Conservation (phyloP, 2,888 invertebrate genomes). For the Seira sanloemensis region DNA sequence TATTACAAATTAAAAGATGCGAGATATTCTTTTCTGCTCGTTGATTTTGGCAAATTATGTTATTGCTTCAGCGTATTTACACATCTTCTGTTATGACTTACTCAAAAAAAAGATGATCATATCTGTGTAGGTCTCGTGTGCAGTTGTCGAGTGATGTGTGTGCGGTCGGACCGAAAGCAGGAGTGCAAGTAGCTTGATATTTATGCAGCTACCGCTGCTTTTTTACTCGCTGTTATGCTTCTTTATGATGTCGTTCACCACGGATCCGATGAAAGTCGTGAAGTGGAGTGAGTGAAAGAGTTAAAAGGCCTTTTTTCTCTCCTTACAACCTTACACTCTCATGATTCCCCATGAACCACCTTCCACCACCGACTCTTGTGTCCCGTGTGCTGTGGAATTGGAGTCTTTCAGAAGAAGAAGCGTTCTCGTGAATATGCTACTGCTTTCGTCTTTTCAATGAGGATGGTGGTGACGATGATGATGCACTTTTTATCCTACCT, state of each 20-base stretch:
- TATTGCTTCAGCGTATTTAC: too few relatives aligned
- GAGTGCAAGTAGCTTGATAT: conserved; percentile 32
- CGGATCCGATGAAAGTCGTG: conserved; percentile 66
- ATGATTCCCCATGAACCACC: conserved; percentile 35
- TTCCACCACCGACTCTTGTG: background rate
- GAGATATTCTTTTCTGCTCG: too few relatives aligned
- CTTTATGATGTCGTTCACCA: conserved; percentile 39
- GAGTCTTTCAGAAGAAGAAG: background rate
- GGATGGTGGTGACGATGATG: conserved; percentile 20
- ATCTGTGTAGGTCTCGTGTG: conserved; percentile 13
- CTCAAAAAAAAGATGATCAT: conserved; percentile 1
- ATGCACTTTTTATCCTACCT: conserved; percentile 35
- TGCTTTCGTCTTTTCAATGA: background rate
- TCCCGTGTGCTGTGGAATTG: background rate
- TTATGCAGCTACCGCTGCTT: conserved; percentile 28
- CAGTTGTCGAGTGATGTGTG: conserved; percentile 48
- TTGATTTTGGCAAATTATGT: too few relatives aligned
- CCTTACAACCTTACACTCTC: conserved; percentile 20
- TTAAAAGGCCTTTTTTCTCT: conserved; percentile 49
- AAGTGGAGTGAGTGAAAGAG: conserved; percentile 64
- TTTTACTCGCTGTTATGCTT: conserved; percentile 30
- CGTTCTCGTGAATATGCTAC: background rate
- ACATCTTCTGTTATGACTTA: conserved; percentile 37
- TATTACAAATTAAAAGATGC: background rate
- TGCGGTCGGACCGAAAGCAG: conserved; percentile 41